Evolutionary conservation across 2,888 invertebrate species (phyloP).

Genomic region (Andrena praecox): DNA sequence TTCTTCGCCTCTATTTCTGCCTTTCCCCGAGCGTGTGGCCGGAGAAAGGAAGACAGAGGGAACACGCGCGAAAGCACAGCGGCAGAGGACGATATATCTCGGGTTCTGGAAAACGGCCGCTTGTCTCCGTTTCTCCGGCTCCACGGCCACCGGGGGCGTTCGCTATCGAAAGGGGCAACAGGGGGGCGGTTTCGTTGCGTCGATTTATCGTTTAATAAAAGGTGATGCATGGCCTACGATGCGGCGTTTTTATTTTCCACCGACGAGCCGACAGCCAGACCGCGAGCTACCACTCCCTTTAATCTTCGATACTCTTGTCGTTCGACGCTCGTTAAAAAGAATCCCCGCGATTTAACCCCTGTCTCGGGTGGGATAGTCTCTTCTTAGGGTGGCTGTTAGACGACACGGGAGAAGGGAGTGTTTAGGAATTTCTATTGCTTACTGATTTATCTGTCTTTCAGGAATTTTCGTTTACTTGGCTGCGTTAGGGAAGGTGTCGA

Average conservation of each 20-base stretch:
- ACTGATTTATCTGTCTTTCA: background rate
- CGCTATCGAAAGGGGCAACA: slow-evolving; percentile 42
- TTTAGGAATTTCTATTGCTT: background rate
- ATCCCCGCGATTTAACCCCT: slow-evolving; percentile 25
- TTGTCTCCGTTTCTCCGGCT: slow-evolving; percentile 52
- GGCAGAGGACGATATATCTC: slow-evolving; percentile 43
- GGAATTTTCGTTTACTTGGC: too few species aligned
- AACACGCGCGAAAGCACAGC: slow-evolving; percentile 13
- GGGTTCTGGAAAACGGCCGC: slow-evolving; percentile 28
- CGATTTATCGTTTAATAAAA: slow-evolving; percentile 82
- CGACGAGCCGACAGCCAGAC: slow-evolving; percentile 17
- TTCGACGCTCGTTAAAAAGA: slow-evolving; percentile 49
- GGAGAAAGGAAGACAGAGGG: background rate
- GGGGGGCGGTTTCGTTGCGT: slow-evolving; percentile 76
- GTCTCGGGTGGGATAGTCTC: background rate
- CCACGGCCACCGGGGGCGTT: slow-evolving; percentile 15
- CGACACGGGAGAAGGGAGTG: background rate
- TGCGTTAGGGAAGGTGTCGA: background rate
- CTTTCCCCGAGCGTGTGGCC: slow-evolving; percentile 9
- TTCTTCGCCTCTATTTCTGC: slow-evolving; percentile 1
- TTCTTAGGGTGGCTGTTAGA: background rate
- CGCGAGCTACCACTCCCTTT: slow-evolving; percentile 46
- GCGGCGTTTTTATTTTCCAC: slow-evolving; percentile 60
- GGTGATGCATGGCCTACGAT: slow-evolving; percentile 74
- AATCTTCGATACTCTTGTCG: slow-evolving; percentile 47